Base-by-base conservation (phyloP, 2,888 invertebrate species). In the Ceratothoa steindachneri region DNA sequence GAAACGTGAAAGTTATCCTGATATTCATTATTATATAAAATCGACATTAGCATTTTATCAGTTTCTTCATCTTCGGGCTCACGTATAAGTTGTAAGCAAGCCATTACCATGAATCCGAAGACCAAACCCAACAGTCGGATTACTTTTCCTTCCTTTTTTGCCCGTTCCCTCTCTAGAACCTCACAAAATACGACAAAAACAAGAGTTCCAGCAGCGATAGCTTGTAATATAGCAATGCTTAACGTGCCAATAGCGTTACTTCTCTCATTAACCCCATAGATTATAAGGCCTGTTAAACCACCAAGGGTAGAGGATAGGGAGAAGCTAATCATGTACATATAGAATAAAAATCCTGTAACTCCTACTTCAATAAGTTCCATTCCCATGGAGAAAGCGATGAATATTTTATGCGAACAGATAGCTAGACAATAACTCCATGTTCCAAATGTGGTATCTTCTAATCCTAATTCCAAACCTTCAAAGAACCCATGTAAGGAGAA, bases 111-210 rank as follows among this genome's bases (percentile, higher is more conserved):
- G 15, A 70, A 70, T 4, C 70, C 70, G 0, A 53, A 22, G 19
- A 55, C 30, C 7, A 70, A 52, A 5, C 55, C 29, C 2, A 70
- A 1, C 29, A 70, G 9, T 1, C 60, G 28, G 12, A 5, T 15
- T 30, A 70, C 3, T 15, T 30, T 53, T 12, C 70, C 70, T n/a
- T 30, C 30, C 1, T 1, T 29, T 60, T 70, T 70, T 22, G 29
- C 24, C 28, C 70, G 9, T 55, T 70, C 70, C 24, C 70, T 27
- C 30, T 70, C 70, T 22, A 70, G 55, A 19, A 70, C 52, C 24
- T 70, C 70, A 22, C 70, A 70, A 30, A 70, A 70, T 55, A 70
- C 52, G n/a, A 70, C 55, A 52, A 52, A 70, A 30, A 70, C 30
- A 29, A 70, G 53, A 0, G 70, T 70, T 2, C 70, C 70, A 30